A percentile compares a stretch with the other conserved stretches of the same genome.
Conservation (phyloP, 2,113 vertebrate genomes). For the Fregata magnificens region DNA sequence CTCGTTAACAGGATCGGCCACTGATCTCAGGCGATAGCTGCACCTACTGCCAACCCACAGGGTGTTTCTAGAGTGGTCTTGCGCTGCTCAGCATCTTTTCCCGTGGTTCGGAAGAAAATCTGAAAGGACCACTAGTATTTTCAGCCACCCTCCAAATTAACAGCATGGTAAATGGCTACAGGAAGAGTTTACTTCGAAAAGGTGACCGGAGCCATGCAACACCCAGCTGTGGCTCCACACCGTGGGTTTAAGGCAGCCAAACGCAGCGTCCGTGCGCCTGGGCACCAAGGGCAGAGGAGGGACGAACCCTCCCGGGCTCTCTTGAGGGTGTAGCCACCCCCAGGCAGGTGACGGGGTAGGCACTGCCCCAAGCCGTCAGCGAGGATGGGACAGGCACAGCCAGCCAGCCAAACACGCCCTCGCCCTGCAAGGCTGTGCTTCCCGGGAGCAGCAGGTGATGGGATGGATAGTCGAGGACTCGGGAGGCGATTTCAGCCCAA, state of each 20-base stretch:
- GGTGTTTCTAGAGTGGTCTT: too few relatives aligned
- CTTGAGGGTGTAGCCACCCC: neutral
- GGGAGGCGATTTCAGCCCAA: neutral
- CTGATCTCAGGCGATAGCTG: too few relatives aligned
- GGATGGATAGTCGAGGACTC: rapidly evolving
- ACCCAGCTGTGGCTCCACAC: too few relatives aligned
- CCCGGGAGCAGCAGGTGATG: neutral
- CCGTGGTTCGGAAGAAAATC: neutral
- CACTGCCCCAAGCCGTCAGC: neutral
- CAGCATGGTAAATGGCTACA: neutral
- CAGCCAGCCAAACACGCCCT: rapidly evolving
- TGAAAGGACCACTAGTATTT: neutral
- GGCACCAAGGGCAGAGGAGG: neutral
- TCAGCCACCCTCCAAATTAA: neutral
- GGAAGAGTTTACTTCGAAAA: neutral
- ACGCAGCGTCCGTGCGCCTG: rapidly evolving
- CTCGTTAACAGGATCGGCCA: neutral
- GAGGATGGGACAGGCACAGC: neutral
- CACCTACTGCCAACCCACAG: neutral
- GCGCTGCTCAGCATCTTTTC: neutral
- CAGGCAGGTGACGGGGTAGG: neutral
- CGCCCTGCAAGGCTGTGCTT: neutral
- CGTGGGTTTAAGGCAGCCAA: neutral
- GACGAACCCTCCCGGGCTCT: neutral
- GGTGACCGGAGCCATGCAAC: rapidly evolving